Percentiles rank a stretch among this genome's conserved stretches.
These are phyloP conservation scores for Acrobasis repandana DNA, from an alignment of 2,888 invertebrate species.

Conservation along the genomic window DNA sequence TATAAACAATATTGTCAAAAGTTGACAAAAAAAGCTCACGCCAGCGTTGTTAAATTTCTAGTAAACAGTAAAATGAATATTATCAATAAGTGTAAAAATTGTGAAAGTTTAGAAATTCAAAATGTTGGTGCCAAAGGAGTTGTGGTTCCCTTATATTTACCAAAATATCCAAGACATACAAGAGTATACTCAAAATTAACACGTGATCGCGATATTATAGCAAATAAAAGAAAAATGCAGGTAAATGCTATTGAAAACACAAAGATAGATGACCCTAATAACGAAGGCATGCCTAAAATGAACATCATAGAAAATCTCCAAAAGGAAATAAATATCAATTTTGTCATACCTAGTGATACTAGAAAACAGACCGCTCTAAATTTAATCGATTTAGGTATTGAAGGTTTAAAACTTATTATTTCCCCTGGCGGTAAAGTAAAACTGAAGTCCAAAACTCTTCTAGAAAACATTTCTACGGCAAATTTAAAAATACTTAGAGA, in stretches of 20 bases:
- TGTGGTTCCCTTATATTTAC: neutral
- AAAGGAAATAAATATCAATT: neutral
- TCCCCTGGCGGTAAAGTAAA: constrained; percentile 24
- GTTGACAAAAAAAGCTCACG: constrained; percentile 30
- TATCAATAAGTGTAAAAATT: neutral
- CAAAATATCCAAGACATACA: constrained; percentile 9
- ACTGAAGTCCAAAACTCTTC: constrained; percentile 29
- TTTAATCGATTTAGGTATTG: neutral
- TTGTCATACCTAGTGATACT: neutral
- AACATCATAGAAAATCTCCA: neutral
- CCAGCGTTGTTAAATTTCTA: constrained; percentile 20
- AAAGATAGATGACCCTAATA: neutral
- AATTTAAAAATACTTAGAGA: constrained; percentile 42
- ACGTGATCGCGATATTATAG: neutral
- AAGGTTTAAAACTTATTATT: neutral
- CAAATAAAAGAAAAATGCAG: neutral
- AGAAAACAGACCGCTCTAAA: neutral
- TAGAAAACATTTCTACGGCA: constrained; percentile 32
- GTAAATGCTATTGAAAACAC: neutral
- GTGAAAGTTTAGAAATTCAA: neutral
- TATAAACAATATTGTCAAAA: constrained; percentile 37
- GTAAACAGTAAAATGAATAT: neutral
- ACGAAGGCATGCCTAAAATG: neutral
- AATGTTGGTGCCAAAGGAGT: neutral
- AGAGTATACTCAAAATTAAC: neutral